phyloP scores from a whole-genome alignment of 1,140 invertebrate species.

The Drosophila melanogaster region Release_6_plus_ISO1_MT NT_033777.3:21574001-21574500 shows the following conservation, averaged over 20 bases:
- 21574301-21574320: conserved; percentile 72
- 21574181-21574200: conserved; percentile 48
- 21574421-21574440: conserved; percentile 70
- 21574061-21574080: conserved; percentile 61
- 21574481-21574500: conserved; percentile 67
- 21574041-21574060: conserved; percentile 79
- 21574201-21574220: conserved; percentile 61
- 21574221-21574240: conserved; percentile 60
- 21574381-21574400: conserved; percentile 46
- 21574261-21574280: conserved; percentile 74
- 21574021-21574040: conserved; percentile 77
- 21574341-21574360: conserved; percentile 31
- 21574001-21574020: conserved; percentile 72
- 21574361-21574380: conserved; percentile 74
- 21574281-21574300: conserved; percentile 67
- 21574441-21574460: conserved; percentile 75
- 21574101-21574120: conserved; percentile 70
- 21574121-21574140: conserved; percentile 74
- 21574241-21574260: conserved; percentile 69
- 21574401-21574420: conserved; percentile 47
- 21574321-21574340: conserved; percentile 72
- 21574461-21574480: conserved; percentile 42
- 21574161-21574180: conserved; percentile 66
- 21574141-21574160: conserved; percentile 77
- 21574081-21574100: conserved; percentile 72